These are phyloP conservation scores for Mus pahari DNA, from an alignment of 2,113 vertebrate species.

Conservation along the genomic window DNA sequence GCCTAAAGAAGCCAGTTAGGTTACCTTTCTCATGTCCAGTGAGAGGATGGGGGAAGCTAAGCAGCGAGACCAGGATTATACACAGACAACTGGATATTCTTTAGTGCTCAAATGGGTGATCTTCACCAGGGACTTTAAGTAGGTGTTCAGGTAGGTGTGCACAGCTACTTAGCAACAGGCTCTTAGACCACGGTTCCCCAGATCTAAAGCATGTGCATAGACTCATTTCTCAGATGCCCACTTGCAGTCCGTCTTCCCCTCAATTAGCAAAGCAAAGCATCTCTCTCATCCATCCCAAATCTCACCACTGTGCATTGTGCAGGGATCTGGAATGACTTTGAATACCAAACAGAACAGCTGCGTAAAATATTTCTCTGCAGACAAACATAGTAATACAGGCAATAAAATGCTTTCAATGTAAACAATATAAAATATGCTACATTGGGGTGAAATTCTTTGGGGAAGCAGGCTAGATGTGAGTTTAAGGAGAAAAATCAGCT, in stretches of 20 bases:
- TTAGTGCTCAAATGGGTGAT: background rate
- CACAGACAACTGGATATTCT: background rate
- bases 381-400: background rate
- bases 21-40: background rate
- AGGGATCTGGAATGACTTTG: background rate
- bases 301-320: background rate
- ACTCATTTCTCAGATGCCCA: background rate
- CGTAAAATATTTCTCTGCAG: slow-evolving; percentile 26
- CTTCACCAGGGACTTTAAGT: background rate
- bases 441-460: slow-evolving; percentile 29
- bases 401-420: slow-evolving; percentile 22
- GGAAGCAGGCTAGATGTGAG: background rate
- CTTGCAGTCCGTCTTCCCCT: background rate
- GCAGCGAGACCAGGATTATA: background rate
- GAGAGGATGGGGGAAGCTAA: background rate
- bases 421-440: slow-evolving; percentile 1
- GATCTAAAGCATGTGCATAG: background rate
- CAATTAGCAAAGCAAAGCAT: slow-evolving; percentile 27
- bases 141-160: background rate
- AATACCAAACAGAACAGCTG: background rate
- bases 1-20: background rate
- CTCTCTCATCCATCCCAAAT: background rate
- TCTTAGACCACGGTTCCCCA: background rate
- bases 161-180: background rate
- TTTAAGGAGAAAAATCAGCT: background rate